phyloP scores from a whole-genome alignment of 2,113 vertebrate species.

The Leptobrachium ailaonicum region DNA sequence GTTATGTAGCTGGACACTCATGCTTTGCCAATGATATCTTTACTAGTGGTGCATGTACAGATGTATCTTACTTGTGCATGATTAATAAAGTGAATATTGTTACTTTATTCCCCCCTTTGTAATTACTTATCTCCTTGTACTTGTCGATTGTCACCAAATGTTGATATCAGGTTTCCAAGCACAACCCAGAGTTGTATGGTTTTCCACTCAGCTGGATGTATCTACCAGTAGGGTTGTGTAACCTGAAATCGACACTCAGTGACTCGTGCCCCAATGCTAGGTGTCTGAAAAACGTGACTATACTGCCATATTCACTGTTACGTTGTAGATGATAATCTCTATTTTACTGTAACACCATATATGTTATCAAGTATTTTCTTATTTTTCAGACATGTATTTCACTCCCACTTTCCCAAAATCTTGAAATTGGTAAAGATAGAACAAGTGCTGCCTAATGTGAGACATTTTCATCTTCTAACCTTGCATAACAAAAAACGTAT shows the following conservation, averaged over 20 bases:
- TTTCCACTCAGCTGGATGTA: neutral
- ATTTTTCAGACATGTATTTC: constrained; percentile 51
- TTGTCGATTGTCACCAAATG: neutral
- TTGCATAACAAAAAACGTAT: constrained; percentile 35
- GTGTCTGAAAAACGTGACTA: constrained; percentile 20
- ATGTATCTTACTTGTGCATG: neutral
- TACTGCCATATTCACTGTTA: constrained; percentile 1
- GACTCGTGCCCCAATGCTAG: neutral
- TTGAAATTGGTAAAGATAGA: constrained; percentile 50
- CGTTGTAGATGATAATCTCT: neutral
- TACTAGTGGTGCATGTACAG: neutral
- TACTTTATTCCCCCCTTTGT: neutral
- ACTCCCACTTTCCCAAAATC: constrained; percentile 47
- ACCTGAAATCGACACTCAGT: neutral
- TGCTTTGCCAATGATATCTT: neutral
- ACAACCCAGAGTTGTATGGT: neutral
- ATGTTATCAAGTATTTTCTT: constrained; percentile 49
- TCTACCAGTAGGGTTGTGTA: neutral
- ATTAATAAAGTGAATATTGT: constrained; percentile 1
- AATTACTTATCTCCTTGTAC: neutral
- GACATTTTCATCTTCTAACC: constrained; percentile 48
- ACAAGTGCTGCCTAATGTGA: constrained; percentile 50
- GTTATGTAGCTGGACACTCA: neutral
- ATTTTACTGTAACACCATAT: constrained; percentile 19
- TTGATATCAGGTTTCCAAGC: neutral